A percentile compares a stretch with the other conserved stretches of the same genome.
These are phyloP conservation scores for Eutolmus rufibarbis DNA, from an alignment of 2,888 invertebrate species.

Conservation along the genomic window DNA sequence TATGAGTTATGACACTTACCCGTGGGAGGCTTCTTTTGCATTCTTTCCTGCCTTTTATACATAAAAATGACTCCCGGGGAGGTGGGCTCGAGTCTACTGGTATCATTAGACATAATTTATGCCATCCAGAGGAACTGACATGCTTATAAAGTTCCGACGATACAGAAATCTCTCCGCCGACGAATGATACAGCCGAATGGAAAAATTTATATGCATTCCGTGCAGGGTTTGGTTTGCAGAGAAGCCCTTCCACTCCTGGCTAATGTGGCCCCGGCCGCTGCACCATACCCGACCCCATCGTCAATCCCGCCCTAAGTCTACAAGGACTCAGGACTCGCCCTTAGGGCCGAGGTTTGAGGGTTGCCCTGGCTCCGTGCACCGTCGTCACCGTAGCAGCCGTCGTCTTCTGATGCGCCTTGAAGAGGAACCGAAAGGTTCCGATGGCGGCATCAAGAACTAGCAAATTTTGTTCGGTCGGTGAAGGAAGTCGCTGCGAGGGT, in stretches of 20 bases:
- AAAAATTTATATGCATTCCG: conserved; percentile 43
- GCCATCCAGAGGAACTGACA: conserved; percentile 34
- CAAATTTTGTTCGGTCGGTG: neutral
- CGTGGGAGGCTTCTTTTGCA: conserved; percentile 1
- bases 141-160: conserved; percentile 43
- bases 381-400: neutral
- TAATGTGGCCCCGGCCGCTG: neutral
- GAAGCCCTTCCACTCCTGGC: neutral
- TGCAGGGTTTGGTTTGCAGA: conserved; percentile 33
- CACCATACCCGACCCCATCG: neutral
- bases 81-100: conserved; percentile 25
- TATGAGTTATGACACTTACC: conserved; percentile 36
- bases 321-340: neutral
- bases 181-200: conserved; percentile 35
- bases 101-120: conserved; percentile 44
- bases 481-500: neutral
- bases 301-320: neutral
- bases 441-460: conserved; percentile 7
- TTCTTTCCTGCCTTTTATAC: conserved; percentile 19
- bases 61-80: neutral
- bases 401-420: conserved; percentile 34
- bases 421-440: conserved; percentile 2
- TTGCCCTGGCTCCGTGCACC: neutral
- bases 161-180: conserved; percentile 15
- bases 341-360: neutral